A percentile compares a stretch with the other conserved stretches of the same genome.
These are phyloP conservation scores for Pyrrhia umbra DNA, from an alignment of 2,888 invertebrate species.

Conservation along the genomic window DNA sequence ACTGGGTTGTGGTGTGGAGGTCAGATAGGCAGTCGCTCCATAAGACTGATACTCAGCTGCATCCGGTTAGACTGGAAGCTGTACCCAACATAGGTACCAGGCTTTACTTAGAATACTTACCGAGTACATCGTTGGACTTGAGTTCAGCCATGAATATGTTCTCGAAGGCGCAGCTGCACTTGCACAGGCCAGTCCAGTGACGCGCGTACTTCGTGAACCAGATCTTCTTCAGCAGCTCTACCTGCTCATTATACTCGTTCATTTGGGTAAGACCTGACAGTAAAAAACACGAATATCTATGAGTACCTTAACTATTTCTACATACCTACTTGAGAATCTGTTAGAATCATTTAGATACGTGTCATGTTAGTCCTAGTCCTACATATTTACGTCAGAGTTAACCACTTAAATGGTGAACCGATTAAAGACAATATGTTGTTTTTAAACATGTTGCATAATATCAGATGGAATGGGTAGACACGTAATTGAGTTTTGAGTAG, in stretches of 20 bases:
- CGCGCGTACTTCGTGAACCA: constrained; percentile 97
- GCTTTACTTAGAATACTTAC: too few relatives aligned
- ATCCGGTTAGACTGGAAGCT: too few relatives aligned
- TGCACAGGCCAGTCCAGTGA: constrained; percentile 93
- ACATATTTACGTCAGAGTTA: background rate
- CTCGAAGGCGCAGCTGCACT: constrained; percentile 98
- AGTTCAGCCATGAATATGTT: constrained; percentile 97
- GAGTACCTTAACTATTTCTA: too few relatives aligned
- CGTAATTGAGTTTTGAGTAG: background rate
- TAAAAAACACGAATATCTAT: background rate
- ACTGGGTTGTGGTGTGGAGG: too few relatives aligned
- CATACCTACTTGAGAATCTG: background rate
- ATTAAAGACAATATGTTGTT: background rate
- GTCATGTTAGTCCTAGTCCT: background rate
- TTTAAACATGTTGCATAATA: background rate
- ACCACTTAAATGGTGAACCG: background rate
- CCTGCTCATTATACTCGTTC: constrained; percentile 91
- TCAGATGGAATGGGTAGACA: background rate
- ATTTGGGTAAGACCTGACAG: constrained; percentile 88
- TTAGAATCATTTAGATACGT: background rate
- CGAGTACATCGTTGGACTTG: constrained; percentile 93
- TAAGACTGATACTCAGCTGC: too few relatives aligned
- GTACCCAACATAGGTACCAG: too few relatives aligned
- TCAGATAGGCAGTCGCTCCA: too few relatives aligned
- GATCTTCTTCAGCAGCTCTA: constrained; percentile 92